Evolutionary conservation across 2,797 vertebrate genomes (phyloP), one percentile per base, ranked within the genome.

Genomic region (Sebastes umbrosus): DNA sequence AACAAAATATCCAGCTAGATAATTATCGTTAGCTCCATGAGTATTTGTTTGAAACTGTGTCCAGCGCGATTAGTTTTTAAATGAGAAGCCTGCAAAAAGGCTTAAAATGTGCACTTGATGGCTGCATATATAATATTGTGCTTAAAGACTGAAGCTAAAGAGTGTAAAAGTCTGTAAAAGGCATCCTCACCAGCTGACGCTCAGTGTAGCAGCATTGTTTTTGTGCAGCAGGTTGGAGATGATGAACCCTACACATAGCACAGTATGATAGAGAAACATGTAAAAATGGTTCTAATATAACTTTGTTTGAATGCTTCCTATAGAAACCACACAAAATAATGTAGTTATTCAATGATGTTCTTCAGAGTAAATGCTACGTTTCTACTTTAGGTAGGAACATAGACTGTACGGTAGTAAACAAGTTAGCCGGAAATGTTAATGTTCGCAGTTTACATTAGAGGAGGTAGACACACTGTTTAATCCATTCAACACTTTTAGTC

Each of bases 61-160:
- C 18, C 18, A 52, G 27, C 25, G 31, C 24, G 46, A 52, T 25
- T 54, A 0, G 7, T 29, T 43, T 3, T 68, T 0, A 8, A 60
- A 73, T 32, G 32, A 69, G 60, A 18, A 62, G 75, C 29, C 8
- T 66, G n/a, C 58, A 22, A 82, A 79, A 76, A 57, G 24, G n/a
- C 32, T 4, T 59, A 11, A 57, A 69, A 32, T 20, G 50, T 75
- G 68, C 34, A 24, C n/a, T 63, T 22, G 12, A 68, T 71, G 18
- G 34, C 54, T 75, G 9, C 16, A 18, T 62, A 43, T 65, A 58
- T 25, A 12, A 27, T 29, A 36, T 11, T 57, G 27, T 34, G 29
- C 20, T 24, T 20, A 57, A 69, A 10, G 29, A 29, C 16, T 24
- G 10, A 29, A 6, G 16, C 27, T 64, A 43, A 75, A 68, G n/a